phyloP scores from a whole-genome alignment of 1,140 invertebrate genomes.

The Leucophenga varia region DNA sequence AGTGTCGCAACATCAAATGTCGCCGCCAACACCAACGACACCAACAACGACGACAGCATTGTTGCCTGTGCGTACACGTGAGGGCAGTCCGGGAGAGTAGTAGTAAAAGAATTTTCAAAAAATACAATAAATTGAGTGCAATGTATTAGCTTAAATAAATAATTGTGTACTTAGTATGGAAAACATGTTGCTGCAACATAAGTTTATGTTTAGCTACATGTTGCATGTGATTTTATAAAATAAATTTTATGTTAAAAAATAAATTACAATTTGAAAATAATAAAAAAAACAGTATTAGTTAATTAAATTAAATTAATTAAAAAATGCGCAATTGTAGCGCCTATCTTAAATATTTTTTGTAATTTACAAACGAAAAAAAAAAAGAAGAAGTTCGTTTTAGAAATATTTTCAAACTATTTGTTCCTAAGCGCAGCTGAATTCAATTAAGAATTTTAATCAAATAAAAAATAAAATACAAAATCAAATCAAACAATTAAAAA shows the following conservation, averaged over 20 bases:
- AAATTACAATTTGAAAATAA: too few relatives aligned
- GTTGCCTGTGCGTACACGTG: too few relatives aligned
- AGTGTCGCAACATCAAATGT: neutral
- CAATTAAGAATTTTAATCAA: neutral
- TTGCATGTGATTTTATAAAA: conserved; percentile 32
- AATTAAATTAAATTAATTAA: conserved; percentile 45
- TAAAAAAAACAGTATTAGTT: conserved; percentile 53
- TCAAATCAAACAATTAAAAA: conserved; percentile 24
- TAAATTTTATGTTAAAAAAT: too few relatives aligned
- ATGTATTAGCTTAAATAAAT: conserved; percentile 14
- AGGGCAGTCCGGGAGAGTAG: too few relatives aligned
- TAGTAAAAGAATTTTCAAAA: neutral
- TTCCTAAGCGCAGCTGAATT: neutral
- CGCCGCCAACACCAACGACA: conserved; percentile 6
- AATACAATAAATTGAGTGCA: conserved; percentile 10
- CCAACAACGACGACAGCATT: conserved; percentile 6
- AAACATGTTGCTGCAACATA: conserved; percentile 37
- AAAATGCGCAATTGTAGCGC: conserved; percentile 12
- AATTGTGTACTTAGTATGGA: conserved; percentile 7
- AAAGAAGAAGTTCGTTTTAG: neutral
- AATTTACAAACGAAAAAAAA: neutral
- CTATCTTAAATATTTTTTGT: conserved; percentile 1
- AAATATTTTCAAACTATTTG: too few relatives aligned
- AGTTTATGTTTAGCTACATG: conserved; percentile 18
- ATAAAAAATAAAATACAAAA: conserved; percentile 15